These are phyloP conservation scores for Amorpha juglandis DNA, from an alignment of 2,888 invertebrate species.

Conservation along the genomic window DNA sequence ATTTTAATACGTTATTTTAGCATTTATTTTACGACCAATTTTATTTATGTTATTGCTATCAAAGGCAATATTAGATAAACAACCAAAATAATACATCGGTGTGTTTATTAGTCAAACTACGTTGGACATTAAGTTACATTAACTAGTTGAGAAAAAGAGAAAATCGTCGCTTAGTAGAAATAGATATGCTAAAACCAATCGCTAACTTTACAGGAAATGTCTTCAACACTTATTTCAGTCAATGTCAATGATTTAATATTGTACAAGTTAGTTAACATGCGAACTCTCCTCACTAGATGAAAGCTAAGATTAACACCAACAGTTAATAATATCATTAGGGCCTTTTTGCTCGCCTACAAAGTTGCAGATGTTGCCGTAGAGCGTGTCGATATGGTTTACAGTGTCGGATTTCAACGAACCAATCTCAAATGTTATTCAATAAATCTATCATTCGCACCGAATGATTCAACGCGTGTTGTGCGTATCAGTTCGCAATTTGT, in stretches of 20 bases:
- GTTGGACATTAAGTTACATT: background rate
- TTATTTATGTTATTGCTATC: background rate
- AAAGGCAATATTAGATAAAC: background rate
- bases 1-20: background rate
- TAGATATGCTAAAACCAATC: constrained; percentile 15
- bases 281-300: constrained; percentile 11
- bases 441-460: constrained; percentile 6
- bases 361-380: constrained; percentile 17
- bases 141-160: background rate
- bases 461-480: constrained; percentile 9
- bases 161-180: constrained; percentile 4
- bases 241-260: constrained; percentile 17
- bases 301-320: constrained; percentile 14
- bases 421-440: constrained; percentile 21
- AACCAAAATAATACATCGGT: background rate
- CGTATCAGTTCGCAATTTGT: constrained; percentile 53
- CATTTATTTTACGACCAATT: background rate
- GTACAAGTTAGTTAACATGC: constrained; percentile 18
- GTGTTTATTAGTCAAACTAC: background rate
- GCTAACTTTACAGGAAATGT: constrained; percentile 19
- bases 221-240: constrained; percentile 9
- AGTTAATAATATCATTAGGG: constrained; percentile 23
- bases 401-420: constrained; percentile 23
- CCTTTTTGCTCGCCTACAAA: constrained; percentile 18
- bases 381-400: constrained; percentile 2